phyloP scores from a whole-genome alignment of 2,797 vertebrate genomes.

The Amphiprion clarkii region DNA sequence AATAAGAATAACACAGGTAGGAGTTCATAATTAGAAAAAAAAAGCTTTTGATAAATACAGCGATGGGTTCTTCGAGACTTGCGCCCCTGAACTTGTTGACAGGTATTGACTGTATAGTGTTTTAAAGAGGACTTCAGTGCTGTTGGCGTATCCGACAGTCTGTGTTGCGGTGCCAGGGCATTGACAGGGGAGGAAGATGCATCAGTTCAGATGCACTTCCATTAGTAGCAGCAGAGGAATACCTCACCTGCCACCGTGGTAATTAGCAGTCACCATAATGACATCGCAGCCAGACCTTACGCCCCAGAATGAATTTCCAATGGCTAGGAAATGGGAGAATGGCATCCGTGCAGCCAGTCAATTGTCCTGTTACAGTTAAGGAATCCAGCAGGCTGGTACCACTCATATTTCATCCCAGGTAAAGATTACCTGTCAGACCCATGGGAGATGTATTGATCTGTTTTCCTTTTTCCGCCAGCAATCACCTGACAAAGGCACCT shows the following conservation, averaged over 20 bases:
- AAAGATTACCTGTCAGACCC: constrained; percentile 91
- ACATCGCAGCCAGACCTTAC: constrained; percentile 60
- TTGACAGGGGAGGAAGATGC: constrained; percentile 63
- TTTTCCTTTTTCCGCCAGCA: constrained; percentile 90
- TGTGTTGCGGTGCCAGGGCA: constrained; percentile 63
- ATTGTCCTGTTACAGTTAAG: constrained; percentile 88
- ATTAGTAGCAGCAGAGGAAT: constrained; percentile 54
- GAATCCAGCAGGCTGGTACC: constrained; percentile 84
- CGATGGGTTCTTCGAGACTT: constrained; percentile 41
- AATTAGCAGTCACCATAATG: constrained; percentile 83
- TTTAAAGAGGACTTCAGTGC: constrained; percentile 63
- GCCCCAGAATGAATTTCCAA: constrained; percentile 81
- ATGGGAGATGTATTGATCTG: constrained; percentile 91
- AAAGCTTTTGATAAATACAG: constrained; percentile 47
- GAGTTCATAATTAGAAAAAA: constrained; percentile 54
- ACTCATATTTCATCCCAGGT: constrained; percentile 90
- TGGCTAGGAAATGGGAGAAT: constrained; percentile 75
- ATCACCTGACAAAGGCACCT: constrained; percentile 90
- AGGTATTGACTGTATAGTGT: constrained; percentile 65
- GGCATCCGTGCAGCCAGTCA: constrained; percentile 80
- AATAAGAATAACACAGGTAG: constrained; percentile 28
- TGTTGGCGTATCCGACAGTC: constrained; percentile 52
- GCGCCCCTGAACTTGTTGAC: constrained; percentile 52
- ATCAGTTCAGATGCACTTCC: constrained; percentile 65
- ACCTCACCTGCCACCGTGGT: constrained; percentile 62